These are phyloP conservation scores for Pandemis heparana DNA, from an alignment of 2,888 invertebrate species.

Conservation along the genomic window DNA sequence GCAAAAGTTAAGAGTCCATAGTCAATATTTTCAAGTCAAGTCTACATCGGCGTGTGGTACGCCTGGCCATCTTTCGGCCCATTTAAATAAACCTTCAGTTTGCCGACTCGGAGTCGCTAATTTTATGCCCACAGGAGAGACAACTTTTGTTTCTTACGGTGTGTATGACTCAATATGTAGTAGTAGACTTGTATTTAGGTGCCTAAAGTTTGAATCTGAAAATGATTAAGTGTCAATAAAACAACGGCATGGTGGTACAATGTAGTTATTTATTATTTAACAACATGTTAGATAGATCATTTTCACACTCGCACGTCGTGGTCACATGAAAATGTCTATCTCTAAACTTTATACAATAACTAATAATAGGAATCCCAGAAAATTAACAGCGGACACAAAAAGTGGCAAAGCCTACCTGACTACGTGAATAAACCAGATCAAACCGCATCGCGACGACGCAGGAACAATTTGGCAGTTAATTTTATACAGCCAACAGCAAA, in stretches of 20 bases:
- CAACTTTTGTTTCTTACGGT: too few relatives aligned
- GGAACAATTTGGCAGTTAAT: conserved; percentile 54
- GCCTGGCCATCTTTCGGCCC: too few relatives aligned
- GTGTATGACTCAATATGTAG: too few relatives aligned
- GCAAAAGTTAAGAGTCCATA: too few relatives aligned
- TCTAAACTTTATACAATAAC: conserved; percentile 83
- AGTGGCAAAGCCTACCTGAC: conserved; percentile 71
- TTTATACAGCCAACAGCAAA: conserved; percentile 56
- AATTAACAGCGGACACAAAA: conserved; percentile 59
- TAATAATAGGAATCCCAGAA: conserved; percentile 76
- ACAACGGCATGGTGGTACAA: conserved; percentile 87
- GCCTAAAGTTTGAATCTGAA: background rate
- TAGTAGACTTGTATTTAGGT: too few relatives aligned
- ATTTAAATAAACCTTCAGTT: too few relatives aligned
- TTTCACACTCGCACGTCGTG: conserved; percentile 73
- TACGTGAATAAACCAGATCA: conserved; percentile 51
- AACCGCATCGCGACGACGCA: conserved; percentile 48
- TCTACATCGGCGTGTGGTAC: too few relatives aligned
- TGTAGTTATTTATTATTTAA: conserved; percentile 88
- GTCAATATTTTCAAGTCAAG: too few relatives aligned
- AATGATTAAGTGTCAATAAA: conserved; percentile 58
- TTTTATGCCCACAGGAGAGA: too few relatives aligned
- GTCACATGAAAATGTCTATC: conserved; percentile 82
- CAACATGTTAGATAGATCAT: conserved; percentile 86
- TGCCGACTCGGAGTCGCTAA: too few relatives aligned